These are phyloP conservation scores for Sebastes kiyomatsui DNA, from an alignment of 2,797 vertebrate species.

Conservation along the genomic window DNA sequence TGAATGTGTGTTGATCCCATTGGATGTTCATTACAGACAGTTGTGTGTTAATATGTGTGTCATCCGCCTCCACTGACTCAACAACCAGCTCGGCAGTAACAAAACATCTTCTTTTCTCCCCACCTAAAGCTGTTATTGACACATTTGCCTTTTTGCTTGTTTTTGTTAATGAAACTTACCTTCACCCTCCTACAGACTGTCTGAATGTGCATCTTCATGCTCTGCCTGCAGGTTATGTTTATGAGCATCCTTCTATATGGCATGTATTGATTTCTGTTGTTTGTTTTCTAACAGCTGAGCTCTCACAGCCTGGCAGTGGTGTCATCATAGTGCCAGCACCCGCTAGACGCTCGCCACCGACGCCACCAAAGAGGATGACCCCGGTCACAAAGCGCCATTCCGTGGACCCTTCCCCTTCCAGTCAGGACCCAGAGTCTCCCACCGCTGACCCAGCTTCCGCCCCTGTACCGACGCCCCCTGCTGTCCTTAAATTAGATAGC, in stretches of 20 bases:
- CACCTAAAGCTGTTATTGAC: background rate
- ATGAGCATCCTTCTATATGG: background rate
- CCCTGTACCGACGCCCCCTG: background rate
- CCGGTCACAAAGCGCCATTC: slow-evolving; percentile 73
- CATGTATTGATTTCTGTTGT: background rate
- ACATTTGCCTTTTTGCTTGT: background rate
- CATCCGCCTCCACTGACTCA: slow-evolving; percentile 15
- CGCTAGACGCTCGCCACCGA: slow-evolving; percentile 89
- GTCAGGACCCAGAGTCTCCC: slow-evolving; percentile 42
- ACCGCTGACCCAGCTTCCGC: background rate
- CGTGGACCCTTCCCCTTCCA: slow-evolving; percentile 68
- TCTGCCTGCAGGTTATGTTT: background rate
- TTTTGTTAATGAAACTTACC: slow-evolving; percentile 39
- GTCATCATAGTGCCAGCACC: slow-evolving; percentile 67
- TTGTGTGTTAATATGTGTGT: background rate
- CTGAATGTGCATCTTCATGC: background rate
- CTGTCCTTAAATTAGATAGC: slow-evolving; percentile 41
- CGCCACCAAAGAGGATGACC: slow-evolving; percentile 89
- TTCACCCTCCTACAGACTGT: background rate
- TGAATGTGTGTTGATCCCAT: background rate
- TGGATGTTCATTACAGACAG: background rate
- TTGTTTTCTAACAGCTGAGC: slow-evolving; percentile 79
- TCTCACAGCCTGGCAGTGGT: slow-evolving; percentile 79
- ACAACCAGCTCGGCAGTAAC: background rate
- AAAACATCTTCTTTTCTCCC: background rate